Percentiles rank a stretch among this genome's conserved stretches.
phyloP scores from a whole-genome alignment of 1,140 invertebrate species.

The Geopemphigus sp. region DNA sequence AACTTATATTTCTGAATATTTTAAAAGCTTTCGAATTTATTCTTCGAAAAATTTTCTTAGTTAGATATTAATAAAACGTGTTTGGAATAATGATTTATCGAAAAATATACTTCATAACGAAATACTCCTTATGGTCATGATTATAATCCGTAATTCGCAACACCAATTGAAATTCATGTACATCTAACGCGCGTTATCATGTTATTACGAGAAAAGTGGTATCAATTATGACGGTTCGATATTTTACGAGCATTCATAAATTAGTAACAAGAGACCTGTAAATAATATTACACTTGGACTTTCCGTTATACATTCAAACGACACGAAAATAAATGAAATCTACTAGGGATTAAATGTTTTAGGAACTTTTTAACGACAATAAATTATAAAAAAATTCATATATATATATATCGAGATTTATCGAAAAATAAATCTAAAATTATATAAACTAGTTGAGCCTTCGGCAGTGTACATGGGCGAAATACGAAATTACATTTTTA shows the following conservation, averaged over 20 bases:
- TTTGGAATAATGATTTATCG: too few relatives aligned
- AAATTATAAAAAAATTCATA: neutral
- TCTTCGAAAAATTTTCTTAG: too few relatives aligned
- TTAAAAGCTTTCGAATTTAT: too few relatives aligned
- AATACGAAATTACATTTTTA: neutral
- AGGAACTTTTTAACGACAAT: neutral
- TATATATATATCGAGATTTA: neutral
- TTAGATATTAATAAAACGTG: too few relatives aligned
- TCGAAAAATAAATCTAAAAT: neutral
- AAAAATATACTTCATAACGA: too few relatives aligned
- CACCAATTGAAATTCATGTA: neutral
- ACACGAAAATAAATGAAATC: neutral
- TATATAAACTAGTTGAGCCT: neutral
- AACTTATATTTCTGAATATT: too few relatives aligned
- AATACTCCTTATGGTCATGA: too few relatives aligned
- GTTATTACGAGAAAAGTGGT: conserved; percentile 6
- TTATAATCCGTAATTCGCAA: neutral
- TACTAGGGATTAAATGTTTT: conserved; percentile 11
- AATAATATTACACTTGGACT: neutral
- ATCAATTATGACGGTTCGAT: conserved; percentile 10
- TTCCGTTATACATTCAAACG: neutral
- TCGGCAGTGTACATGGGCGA: neutral
- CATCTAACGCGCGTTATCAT: neutral
- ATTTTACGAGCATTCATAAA: conserved; percentile 9
- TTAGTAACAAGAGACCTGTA: neutral